These are phyloP conservation scores for Chiropotes sagulatus DNA, from an alignment of 2,797 vertebrate genomes.

Conservation along the genomic window DNA sequence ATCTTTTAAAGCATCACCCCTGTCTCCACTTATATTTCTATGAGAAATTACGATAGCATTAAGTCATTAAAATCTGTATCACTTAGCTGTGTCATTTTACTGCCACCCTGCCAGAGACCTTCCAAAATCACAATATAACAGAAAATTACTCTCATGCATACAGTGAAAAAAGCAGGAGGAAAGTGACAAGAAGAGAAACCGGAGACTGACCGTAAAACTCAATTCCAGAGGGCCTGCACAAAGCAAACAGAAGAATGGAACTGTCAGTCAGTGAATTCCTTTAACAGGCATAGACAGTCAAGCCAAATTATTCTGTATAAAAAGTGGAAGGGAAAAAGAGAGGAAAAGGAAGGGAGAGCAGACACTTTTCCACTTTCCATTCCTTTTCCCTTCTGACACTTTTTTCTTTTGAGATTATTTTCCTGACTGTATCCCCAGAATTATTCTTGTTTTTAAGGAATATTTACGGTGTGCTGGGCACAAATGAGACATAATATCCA, in stretches of 20 bases:
- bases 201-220: background rate
- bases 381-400: background rate
- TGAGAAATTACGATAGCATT: conserved; percentile 56
- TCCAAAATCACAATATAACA: conserved; percentile 45
- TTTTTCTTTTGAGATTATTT: conserved; percentile 30
- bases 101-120: conserved; percentile 40
- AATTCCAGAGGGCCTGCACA: background rate
- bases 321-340: background rate
- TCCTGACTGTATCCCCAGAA: background rate
- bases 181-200: conserved; percentile 44
- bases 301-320: background rate
- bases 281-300: background rate
- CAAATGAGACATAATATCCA: background rate
- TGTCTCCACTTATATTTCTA: conserved; percentile 56
- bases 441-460: background rate
- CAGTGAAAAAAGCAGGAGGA: background rate
- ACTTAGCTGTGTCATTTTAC: conserved; percentile 67
- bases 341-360: background rate
- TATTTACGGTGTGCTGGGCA: background rate
- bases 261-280: background rate
- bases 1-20: conserved; percentile 53
- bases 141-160: conserved; percentile 48
- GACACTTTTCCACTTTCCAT: background rate
- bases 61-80: conserved; percentile 69
- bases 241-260: background rate